Base-by-base conservation (phyloP, 2,797 vertebrate genomes). In the Poeciliopsis presidionis region DNA sequence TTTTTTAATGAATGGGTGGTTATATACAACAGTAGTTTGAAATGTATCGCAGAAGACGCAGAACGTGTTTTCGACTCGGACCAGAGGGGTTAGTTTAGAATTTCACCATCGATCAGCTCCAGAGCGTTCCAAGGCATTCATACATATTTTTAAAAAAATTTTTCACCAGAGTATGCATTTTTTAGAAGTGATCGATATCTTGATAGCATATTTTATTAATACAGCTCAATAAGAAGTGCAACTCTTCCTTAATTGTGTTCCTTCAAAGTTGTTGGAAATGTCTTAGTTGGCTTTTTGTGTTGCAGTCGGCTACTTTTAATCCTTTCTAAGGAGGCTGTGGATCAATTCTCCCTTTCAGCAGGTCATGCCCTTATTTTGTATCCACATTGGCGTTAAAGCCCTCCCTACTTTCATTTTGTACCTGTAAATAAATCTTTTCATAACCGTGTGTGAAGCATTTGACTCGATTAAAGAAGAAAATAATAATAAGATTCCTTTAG, bases 1-100 rank as follows among this genome's bases (percentile, higher is more conserved):
- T 87, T 81, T 85, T 73, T 83, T 84, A 91, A 94, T 84, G 87
- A 94, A 92, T 84, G 84, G 81, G 74, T 77, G 77, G 65, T 86
- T 92, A 84, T 88, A 80, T 82, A 72, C 78, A 83, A 83, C 81
- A 85, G 83, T 81, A 82, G 74, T 57, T 87, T 75, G 9, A 28
- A 65, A 39, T 74, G 79, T 76, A 77, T 74, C 47, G 13, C 30
- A 39, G 75, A 70, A 81, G 75, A 84, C 45, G 75, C 14, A n/a
- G 53, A 73, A 67, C 45, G 14, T 36, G 59, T 84, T 67, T 75
- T 82, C 63, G 45, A 72, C 16, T 69, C 65, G 59, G 36, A n/a
- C 76, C 73, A 80, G 74, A 46, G 76, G 79, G 82, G 84, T 74
- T 73, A 75, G 73, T 83, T 74, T 57, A 47, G 79, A 78, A 80